These are phyloP conservation scores for Zosterops hypoxanthus DNA, from an alignment of 2,113 vertebrate species.

Conservation along the genomic window DNA sequence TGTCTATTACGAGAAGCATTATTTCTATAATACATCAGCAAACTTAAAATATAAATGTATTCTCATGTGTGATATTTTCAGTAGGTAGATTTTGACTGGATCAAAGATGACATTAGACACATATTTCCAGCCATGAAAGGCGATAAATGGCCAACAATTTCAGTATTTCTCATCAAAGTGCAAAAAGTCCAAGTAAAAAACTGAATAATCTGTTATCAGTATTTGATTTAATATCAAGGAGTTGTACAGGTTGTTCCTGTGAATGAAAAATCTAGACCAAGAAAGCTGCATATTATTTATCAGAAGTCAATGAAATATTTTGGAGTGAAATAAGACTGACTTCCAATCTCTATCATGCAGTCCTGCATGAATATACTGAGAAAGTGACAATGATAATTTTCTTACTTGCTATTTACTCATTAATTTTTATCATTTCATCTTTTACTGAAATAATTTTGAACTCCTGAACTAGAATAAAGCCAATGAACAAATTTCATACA, in stretches of 20 bases:
- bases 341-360: background rate
- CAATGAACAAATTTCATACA: background rate
- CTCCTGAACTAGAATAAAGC: background rate
- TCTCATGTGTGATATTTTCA: background rate
- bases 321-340: background rate
- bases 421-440: background rate
- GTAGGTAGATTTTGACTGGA: background rate
- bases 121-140: background rate
- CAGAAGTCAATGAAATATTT: background rate
- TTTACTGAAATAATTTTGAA: background rate
- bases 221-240: background rate
- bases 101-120: background rate
- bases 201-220: background rate
- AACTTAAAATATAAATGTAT: background rate
- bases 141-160: background rate
- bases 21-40: background rate
- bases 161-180: background rate
- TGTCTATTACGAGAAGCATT: background rate
- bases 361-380: background rate
- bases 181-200: background rate
- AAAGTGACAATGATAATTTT: background rate
- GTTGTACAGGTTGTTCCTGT: background rate
- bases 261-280: background rate
- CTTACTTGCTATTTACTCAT: background rate
- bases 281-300: background rate